These are phyloP conservation scores for Phaonia tiefii DNA, from an alignment of 2,888 invertebrate genomes.

Conservation along the genomic window DNA sequence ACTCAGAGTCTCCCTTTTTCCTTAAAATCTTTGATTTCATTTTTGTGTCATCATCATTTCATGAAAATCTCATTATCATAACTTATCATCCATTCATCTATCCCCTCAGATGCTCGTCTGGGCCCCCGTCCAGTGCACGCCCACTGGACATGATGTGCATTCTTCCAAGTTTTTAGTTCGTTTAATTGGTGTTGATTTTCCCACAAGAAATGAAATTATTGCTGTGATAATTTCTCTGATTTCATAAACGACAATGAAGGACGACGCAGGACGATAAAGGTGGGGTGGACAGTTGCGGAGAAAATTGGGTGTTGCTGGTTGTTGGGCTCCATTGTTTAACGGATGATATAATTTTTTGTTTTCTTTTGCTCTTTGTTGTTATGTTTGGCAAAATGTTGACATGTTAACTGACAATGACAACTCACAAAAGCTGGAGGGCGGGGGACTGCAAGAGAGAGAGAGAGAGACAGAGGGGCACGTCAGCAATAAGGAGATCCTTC, in stretches of 20 bases:
- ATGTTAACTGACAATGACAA: constrained; percentile 68
- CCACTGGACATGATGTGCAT: constrained; percentile 9
- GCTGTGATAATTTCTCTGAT: constrained; percentile 38
- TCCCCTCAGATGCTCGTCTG: not conserved
- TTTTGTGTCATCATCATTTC: constrained; percentile 23
- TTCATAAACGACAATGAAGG: constrained; percentile 10
- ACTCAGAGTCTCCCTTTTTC: not conserved
- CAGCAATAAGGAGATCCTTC: constrained; percentile 7
- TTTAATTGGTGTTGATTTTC: constrained; percentile 54
- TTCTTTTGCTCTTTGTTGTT: constrained; percentile 4
- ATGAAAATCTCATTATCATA: constrained; percentile 25
- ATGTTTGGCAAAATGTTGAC: constrained; percentile 62
- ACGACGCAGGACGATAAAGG: not conserved
- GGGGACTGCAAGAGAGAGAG: too few relatives aligned
- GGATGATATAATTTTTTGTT: constrained; percentile 48
- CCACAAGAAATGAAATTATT: constrained; percentile 36
- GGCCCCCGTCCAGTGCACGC: not conserved
- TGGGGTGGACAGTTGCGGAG: not conserved
- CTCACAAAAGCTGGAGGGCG: constrained; percentile 23
- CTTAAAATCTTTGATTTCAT: constrained; percentile 10
- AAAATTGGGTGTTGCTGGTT: not conserved
- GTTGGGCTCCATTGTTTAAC: constrained; percentile 16
- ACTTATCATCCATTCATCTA: constrained; percentile 13
- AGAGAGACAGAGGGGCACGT: not conserved
- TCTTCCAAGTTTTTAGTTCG: constrained; percentile 31